phyloP scores from a whole-genome alignment of 2,113 vertebrate species.

The Kobus ellipsiprymnus region DNA sequence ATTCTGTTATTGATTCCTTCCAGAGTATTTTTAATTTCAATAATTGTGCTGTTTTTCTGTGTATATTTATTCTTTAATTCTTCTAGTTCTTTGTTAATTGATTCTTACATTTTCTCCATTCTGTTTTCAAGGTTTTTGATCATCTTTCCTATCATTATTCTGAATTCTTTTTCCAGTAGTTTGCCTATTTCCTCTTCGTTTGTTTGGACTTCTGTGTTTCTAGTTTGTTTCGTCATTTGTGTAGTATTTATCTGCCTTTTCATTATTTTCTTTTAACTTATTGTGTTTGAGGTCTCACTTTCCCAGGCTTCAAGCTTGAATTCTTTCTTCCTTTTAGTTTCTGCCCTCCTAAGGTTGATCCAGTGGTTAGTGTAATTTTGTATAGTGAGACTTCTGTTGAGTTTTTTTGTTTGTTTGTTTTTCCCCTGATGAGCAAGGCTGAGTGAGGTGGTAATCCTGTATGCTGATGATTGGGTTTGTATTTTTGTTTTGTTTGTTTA shows the following conservation, averaged over 20 bases:
- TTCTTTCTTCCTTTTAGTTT: background rate
- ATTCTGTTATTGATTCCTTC: background rate
- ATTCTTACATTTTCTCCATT: background rate
- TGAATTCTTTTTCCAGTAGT: background rate
- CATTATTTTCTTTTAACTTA: background rate
- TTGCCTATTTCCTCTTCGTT: background rate
- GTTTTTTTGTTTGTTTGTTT: background rate
- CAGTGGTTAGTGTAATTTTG: background rate
- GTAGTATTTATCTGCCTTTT: background rate
- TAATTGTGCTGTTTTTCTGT: background rate
- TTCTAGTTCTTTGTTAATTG: background rate
- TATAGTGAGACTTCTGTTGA: background rate
- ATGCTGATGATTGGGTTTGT: background rate
- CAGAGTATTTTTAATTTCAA: background rate
- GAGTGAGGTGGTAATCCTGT: background rate
- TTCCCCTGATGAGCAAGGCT: background rate
- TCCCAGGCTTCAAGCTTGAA: background rate
- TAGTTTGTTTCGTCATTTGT: background rate
- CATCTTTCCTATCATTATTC: background rate
- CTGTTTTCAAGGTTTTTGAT: background rate
- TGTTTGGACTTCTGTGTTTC: background rate
- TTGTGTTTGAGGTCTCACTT: background rate
- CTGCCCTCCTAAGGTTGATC: background rate
- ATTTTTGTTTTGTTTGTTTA: background rate
- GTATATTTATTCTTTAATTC: background rate